Base-by-base conservation (phyloP, 2,113 vertebrate genomes). In the Echinops telfairi region DNA sequence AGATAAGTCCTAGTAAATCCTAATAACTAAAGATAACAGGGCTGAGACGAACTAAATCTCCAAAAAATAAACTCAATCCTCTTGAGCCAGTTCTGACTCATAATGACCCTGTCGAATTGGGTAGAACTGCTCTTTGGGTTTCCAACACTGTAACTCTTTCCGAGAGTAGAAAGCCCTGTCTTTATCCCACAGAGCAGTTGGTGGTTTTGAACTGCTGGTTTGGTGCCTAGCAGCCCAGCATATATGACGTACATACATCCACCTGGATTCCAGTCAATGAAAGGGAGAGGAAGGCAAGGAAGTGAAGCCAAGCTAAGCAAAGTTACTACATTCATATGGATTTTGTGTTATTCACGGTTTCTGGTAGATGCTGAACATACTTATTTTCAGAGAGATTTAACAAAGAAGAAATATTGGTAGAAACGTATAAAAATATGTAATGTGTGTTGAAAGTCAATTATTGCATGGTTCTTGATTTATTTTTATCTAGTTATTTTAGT, bases 401-500 rank as follows among this genome's bases (percentile, higher is more conserved):
- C n/a, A 43, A 38, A 82, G 36, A 53, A 64, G 0, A 62, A 22
- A 68, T 40, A 87, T 94, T 86, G 33, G 60, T 89, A n/a, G 73
- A 86, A 94, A 83, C n/a, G 16, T 19, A 27, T 38, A 31, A 53
- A 47, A 70, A 68, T 70, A 62, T 78, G 79, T 71, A 92, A 92
- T 87, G 6, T 58, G 17, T 86, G 58, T 57, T 85, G 10, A 81
- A 53, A 88, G 9, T 75, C 80, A 90, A 70, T 75, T 91, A 36
- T 53, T 81, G 0, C 33, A 36, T 75, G 31, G 22, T 31, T 90
- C 58, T 90, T 96, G 75, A 53, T 64, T 84, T 88, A 78, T 5
- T 53, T 78, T 43, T 62, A 62, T 36, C 20, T 43, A 40, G 31
- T 88, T 77, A 10, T 40, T 79, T 57, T 70, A 91, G 83, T 43